Base-by-base conservation (phyloP, 2,888 invertebrate species). In the Geotrupes spiniger region DNA sequence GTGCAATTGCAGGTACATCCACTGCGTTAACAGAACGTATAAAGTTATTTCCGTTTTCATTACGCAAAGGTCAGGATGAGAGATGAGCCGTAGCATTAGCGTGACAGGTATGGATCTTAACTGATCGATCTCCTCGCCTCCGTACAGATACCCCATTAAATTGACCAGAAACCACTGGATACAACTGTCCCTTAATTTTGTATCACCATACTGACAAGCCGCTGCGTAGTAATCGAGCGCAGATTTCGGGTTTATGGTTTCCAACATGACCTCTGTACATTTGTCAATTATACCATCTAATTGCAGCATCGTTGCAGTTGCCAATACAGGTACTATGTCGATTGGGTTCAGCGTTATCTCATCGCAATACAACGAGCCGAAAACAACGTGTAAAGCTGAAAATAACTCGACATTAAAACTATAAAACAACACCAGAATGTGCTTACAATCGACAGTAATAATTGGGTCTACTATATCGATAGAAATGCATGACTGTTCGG, bases 31-130 rank as follows among this genome's bases (percentile, higher is more conserved):
- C 65, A 87, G 72, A 38, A 82, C 80, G 58, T 89, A 89, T 29
- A 88, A 71, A 25, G 87, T 85, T 69, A 87, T 87, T 72, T 89
- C 89, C 0, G 88, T 87, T 71, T 88, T 87, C 75, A 87, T 81
- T 1, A 86, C 87, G 64, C 83, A 83, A 49, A 89, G 73, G 59
- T 84, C 79, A 0, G 82, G 79, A 65, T 84, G 82, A 8, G 76
- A 71, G 16, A 86, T 77, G 17, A 87, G 68, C 28, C 79, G 74
- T 2, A 76, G 73, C 84, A 89, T 84, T 51, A 88, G 65, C 2
- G 82, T 79, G n/a, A 78, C 70, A 17, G 82, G 82, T 58, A 88
- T 81, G 57, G 81, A 43, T 9, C 44, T 43, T 17, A 51, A 29
- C 17, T 46, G 40, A 25, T 43, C 40, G 33, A 48, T 33, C 39